A percentile compares a stretch with the other conserved stretches of the same genome.
These are phyloP conservation scores for Drosophila suzukii DNA, from an alignment of 1,140 invertebrate genomes.

Conservation along the genomic window DNA sequence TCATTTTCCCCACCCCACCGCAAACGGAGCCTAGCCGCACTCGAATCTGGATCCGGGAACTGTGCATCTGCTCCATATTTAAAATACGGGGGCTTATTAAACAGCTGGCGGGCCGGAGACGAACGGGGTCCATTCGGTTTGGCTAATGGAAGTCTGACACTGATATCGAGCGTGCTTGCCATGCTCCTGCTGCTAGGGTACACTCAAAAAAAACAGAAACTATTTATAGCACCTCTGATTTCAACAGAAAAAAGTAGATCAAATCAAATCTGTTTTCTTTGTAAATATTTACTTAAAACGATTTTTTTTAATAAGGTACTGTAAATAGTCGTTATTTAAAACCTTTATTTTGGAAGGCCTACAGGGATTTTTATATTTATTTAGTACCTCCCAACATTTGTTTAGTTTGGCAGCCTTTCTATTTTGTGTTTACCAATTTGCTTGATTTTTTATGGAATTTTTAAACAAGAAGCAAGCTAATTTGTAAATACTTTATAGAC, in stretches of 20 bases:
- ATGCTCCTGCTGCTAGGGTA: not conserved
- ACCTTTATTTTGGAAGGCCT: too few relatives aligned
- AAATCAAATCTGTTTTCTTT: too few relatives aligned
- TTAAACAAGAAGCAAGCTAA: too few relatives aligned
- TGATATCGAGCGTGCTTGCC: slow-evolving; percentile 24
- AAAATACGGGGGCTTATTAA: slow-evolving; percentile 73
- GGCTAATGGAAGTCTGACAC: slow-evolving; percentile 52
- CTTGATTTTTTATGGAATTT: too few relatives aligned
- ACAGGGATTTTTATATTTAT: too few relatives aligned
- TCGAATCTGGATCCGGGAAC: not conserved
- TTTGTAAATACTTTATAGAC: too few relatives aligned
- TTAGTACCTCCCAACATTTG: too few relatives aligned
- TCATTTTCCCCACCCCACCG: slow-evolving; percentile 22
- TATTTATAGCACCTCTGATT: not conserved
- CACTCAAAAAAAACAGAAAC: slow-evolving; percentile 5
- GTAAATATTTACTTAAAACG: too few relatives aligned
- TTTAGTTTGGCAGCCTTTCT: too few relatives aligned
- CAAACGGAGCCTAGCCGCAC: not conserved
- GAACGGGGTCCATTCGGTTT: slow-evolving; percentile 6
- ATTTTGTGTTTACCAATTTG: too few relatives aligned
- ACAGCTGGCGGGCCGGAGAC: slow-evolving; percentile 15
- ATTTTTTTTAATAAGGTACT: too few relatives aligned
- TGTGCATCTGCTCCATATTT: slow-evolving; percentile 70
- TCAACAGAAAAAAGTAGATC: not conserved
- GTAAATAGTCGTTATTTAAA: too few relatives aligned